Evolutionary conservation across 2,797 vertebrate species (phyloP).

Genomic region (Falco biarmicus): DNA sequence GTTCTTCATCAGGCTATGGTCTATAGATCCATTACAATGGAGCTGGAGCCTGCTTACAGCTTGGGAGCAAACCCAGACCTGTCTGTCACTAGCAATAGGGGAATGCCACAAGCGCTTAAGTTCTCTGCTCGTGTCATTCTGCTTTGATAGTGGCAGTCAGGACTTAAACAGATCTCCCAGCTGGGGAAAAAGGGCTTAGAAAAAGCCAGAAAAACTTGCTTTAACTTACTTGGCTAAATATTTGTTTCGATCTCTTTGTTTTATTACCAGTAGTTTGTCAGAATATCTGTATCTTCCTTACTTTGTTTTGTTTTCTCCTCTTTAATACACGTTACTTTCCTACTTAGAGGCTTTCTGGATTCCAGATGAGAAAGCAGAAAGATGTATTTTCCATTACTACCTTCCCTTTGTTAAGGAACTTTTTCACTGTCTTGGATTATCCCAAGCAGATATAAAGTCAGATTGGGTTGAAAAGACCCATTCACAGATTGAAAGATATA

Average conservation of each 20-base stretch:
- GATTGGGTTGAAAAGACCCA: neutral
- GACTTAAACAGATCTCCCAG: neutral
- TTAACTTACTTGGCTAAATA: neutral
- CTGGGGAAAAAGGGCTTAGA: neutral
- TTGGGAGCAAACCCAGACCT: conserved; percentile 51
- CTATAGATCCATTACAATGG: conserved; percentile 63
- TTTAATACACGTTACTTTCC: neutral
- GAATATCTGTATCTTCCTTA: neutral
- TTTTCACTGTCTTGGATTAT: neutral
- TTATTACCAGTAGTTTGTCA: neutral
- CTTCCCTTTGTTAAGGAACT: neutral
- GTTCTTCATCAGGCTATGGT: conserved; percentile 67
- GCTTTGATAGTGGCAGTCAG: conserved; percentile 35
- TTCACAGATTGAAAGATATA: neutral
- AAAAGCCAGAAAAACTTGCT: neutral
- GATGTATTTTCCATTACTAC: neutral
- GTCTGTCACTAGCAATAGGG: conserved; percentile 36
- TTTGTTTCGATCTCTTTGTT: neutral
- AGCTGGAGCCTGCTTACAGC: conserved; percentile 49
- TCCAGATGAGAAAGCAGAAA: neutral
- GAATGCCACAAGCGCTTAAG: conserved; percentile 14
- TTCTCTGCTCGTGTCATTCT: conserved; percentile 14
- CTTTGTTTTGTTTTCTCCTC: neutral
- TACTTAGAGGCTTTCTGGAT: neutral
- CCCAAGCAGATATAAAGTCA: neutral